Evolutionary conservation across 1,140 invertebrate species (phyloP), one percentile per base, ranked within the genome.

Genomic region (Brevipalpus yothersi): DNA sequence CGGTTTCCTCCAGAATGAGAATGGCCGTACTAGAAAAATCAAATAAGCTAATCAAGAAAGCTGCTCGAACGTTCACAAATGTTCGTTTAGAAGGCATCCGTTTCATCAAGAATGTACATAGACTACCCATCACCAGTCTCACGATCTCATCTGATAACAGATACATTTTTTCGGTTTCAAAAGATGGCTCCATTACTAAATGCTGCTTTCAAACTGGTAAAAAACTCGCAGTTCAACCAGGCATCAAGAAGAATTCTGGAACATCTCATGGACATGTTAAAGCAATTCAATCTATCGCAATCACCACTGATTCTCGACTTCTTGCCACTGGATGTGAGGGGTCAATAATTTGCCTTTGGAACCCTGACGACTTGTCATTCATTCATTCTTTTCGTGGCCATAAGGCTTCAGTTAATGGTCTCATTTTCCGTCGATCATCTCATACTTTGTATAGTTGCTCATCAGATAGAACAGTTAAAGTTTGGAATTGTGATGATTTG

Each of bases 401-500:
- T 64, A 70, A 70, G 63, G 71, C 67, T 59, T 59, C 71, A 31
- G 67, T 76, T n/a, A 71, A 72, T 12, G 85, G 86, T 31, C 67
- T 97, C 56, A 79, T 81, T 21, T 93, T 96, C 70, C 80, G 87
- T 66, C 82, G 79, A 69, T 79, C 82, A 61, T 81, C 83, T n/a
- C 86, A 93, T 72, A 82, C 83, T 23, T 73, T 97, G 43, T 95
- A 87, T 68, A 91, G 87, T 47, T 70, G 71, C 59, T 79, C 78
- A 53, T 78, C 81, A 67, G 93, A 97, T 70, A 76, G 82, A 64
- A 82, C 84, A 41, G 82, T 94, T 0, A 77, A 78, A 67, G 81
- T 93, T 40, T 97, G 91, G 91, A 89, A 84, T 65, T 73, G 95
- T 21, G 85, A 89, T 75, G 90, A 95, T 68, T 87, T 92, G 83